Percentiles rank a stretch among this genome's conserved stretches.
These are phyloP conservation scores for Macaria liturata DNA, from an alignment of 2,888 invertebrate genomes.

Conservation along the genomic window DNA sequence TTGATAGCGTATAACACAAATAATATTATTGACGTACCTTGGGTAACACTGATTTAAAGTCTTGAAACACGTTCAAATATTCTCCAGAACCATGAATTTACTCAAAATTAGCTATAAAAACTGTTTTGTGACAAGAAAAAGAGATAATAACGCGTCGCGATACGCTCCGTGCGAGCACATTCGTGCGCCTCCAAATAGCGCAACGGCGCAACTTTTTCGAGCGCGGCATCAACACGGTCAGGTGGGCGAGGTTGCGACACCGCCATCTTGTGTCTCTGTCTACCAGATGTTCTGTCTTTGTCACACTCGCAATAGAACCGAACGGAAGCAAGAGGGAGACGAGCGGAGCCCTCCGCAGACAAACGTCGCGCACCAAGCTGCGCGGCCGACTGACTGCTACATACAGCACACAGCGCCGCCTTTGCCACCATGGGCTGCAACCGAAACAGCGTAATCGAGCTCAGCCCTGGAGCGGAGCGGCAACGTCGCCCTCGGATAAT, in stretches of 20 bases:
- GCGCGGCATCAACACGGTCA: conserved; percentile 83
- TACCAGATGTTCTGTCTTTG: conserved; percentile 52
- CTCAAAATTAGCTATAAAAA: conserved; percentile 55
- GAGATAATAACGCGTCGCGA: conserved; percentile 73
- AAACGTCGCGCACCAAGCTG: conserved; percentile 82
- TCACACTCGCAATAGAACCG: conserved; percentile 56
- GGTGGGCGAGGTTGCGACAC: conserved; percentile 84
- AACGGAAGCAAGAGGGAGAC: conserved; percentile 56
- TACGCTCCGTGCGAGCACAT: conserved; percentile 71
- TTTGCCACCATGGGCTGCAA: conserved; percentile 48
- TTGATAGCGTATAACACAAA: conserved; percentile 40
- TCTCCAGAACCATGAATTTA: conserved; percentile 44
- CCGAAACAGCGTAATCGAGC: conserved; percentile 60
- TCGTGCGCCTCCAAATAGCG: conserved; percentile 82
- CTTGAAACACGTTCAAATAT: conserved; percentile 42
- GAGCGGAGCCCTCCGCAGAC: conserved; percentile 70
- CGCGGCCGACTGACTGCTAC: conserved; percentile 78
- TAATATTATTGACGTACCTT: conserved; percentile 61
- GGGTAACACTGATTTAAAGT: conserved; percentile 34
- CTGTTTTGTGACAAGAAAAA: conserved; percentile 59
- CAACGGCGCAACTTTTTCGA: conserved; percentile 83
- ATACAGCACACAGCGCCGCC: conserved; percentile 54
- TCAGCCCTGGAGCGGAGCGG: conserved; percentile 57
- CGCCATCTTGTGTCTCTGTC: conserved; percentile 69
- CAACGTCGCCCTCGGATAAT: conserved; percentile 73